Percentiles rank a stretch among this genome's conserved stretches.
phyloP scores from a whole-genome alignment of 2,113 vertebrate species.

The Hippolais icterina region DNA sequence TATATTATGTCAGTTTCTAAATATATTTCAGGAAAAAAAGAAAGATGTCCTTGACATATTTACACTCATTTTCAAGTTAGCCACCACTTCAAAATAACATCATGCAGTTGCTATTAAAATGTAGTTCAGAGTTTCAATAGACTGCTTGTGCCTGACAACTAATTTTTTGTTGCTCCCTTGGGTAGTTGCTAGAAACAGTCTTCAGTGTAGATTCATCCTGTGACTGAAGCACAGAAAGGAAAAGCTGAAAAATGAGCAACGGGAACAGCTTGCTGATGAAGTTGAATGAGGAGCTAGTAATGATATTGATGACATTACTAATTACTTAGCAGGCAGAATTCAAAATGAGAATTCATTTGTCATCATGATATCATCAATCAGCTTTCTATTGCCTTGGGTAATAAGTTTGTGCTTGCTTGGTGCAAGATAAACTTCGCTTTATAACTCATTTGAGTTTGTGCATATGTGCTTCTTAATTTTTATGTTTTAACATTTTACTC shows the following conservation, averaged over 20 bases:
- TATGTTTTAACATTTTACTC: neutral
- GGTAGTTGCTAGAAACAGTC: neutral
- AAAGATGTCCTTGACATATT: neutral
- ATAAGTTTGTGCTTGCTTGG: neutral
- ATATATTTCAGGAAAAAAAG: neutral
- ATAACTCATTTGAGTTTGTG: neutral
- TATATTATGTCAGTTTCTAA: neutral
- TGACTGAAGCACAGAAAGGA: neutral
- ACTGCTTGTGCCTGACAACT: conserved; percentile 17
- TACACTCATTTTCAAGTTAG: neutral
- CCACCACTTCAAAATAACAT: neutral
- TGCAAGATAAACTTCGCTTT: neutral
- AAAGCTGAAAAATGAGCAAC: conserved; percentile 45
- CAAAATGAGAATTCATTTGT: conserved; percentile 66
- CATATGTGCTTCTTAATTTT: neutral
- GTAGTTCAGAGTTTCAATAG: conserved; percentile 10
- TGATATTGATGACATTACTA: conserved; percentile 65
- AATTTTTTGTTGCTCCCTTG: conserved; percentile 31
- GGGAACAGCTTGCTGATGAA: conserved; percentile 53
- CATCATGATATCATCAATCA: conserved; percentile 63
- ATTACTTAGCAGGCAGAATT: conserved; percentile 68
- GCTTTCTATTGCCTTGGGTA: conserved; percentile 12
- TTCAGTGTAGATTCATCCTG: neutral
- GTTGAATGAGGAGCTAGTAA: conserved; percentile 61
- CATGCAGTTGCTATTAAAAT: neutral